Conservation (phyloP, 2,113 vertebrate species). For the Aptenodytes patagonicus region DNA sequence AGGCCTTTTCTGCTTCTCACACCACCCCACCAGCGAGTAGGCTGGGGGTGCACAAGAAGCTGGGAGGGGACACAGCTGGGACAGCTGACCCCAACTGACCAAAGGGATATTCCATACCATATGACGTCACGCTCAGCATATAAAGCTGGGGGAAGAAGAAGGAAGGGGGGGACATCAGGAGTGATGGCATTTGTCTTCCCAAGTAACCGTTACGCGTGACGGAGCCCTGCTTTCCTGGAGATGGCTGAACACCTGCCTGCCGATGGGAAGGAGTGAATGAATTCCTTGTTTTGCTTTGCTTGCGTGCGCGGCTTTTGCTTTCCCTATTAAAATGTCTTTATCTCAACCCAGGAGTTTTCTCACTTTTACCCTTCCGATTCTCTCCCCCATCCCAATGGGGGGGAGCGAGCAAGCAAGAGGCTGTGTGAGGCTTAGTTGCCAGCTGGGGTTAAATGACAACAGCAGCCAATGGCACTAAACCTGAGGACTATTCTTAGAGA, state of each 20-base stretch:
- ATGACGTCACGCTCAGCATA: not conserved
- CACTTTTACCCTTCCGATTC: not conserved
- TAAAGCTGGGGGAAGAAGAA: not conserved
- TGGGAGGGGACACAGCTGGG: not conserved
- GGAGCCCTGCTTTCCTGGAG: not conserved
- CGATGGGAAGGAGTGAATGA: not conserved
- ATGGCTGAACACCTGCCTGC: not conserved
- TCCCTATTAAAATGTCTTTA: not conserved
- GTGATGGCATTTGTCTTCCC: not conserved
- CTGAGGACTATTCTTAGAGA: not conserved
- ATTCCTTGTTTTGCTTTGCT: not conserved
- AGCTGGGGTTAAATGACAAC: not conserved
- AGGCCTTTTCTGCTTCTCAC: not conserved
- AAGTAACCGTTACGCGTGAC: not conserved
- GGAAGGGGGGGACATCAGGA: not conserved
- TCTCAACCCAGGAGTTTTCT: not conserved
- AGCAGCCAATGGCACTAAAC: not conserved
- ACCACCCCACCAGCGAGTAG: not conserved
- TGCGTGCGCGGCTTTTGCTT: accelerated
- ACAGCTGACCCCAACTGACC: not conserved
- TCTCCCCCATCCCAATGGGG: not conserved
- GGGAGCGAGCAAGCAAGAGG: not conserved
- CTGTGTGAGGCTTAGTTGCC: not conserved
- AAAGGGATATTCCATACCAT: not conserved
- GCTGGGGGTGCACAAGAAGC: not conserved